Percentiles rank a stretch among this genome's conserved stretches.
Conservation (phyloP, 2,888 invertebrate species). For the Drosophila fungiperda region DNA sequence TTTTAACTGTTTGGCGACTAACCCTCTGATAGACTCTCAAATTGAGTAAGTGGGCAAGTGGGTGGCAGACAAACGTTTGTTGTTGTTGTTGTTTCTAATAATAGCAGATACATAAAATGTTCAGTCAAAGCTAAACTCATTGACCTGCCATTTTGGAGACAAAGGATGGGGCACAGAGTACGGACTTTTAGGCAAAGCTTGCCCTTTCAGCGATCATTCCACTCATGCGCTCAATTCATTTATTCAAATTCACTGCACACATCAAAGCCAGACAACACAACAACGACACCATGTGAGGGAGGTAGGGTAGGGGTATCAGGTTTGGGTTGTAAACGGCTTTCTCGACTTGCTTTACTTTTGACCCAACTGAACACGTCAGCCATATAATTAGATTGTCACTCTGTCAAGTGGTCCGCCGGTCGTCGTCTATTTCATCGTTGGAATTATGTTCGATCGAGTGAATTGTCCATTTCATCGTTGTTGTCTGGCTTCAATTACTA, state of each 20-base stretch:
- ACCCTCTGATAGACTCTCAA: conserved; percentile 35
- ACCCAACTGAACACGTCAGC: conserved; percentile 64
- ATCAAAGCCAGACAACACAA: conserved; percentile 66
- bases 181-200: not conserved
- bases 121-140: conserved; percentile 28
- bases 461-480: conserved; percentile 40
- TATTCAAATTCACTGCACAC: conserved; percentile 75
- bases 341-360: not conserved
- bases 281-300: conserved; percentile 8
- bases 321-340: not conserved
- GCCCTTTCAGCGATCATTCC: conserved; percentile 74
- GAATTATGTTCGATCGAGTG: conserved; percentile 61
- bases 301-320: conserved; percentile 2
- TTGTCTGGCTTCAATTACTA: conserved; percentile 28
- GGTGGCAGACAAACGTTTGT: conserved; percentile 35
- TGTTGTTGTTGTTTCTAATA: conserved; percentile 41
- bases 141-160: conserved; percentile 41
- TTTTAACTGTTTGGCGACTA: conserved; percentile 18
- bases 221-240: conserved; percentile 67
- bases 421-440: conserved; percentile 28
- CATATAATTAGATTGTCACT: conserved; percentile 78
- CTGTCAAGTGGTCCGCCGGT: conserved; percentile 60
- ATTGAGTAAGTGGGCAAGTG: conserved; percentile 15
- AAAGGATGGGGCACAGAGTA: not conserved
- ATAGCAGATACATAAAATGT: conserved; percentile 35